phyloP scores from a whole-genome alignment of 2,888 invertebrate species.

The Rotaria socialis region DNA sequence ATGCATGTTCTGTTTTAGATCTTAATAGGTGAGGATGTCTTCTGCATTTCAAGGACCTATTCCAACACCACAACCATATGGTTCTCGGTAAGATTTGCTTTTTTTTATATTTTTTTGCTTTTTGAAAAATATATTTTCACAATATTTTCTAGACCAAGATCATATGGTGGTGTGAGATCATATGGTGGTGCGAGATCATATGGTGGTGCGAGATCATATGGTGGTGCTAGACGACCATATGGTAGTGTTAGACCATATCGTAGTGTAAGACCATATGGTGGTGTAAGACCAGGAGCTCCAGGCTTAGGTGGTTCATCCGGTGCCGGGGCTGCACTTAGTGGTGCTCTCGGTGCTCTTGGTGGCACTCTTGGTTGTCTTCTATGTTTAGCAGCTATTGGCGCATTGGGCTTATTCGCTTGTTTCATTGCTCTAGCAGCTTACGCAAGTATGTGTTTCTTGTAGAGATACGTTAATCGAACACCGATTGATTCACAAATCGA shows the following conservation, averaged over 20 bases:
- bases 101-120: too few species aligned
- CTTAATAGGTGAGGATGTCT: not conserved
- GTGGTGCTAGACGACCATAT: too few species aligned
- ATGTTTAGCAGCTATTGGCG: not conserved
- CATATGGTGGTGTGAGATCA: not conserved
- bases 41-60: not conserved
- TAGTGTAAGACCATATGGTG: not conserved
- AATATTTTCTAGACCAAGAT: not conserved
- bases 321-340: not conserved
- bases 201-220: too few species aligned
- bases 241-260: not conserved
- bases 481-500: not conserved
- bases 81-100: not conserved
- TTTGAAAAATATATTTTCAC: too few species aligned
- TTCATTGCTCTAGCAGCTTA: not conserved
- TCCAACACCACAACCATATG: not conserved
- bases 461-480: too few species aligned
- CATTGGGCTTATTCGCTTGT: not conserved
- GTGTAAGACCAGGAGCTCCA: too few species aligned
- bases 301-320: not conserved
- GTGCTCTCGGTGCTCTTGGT: not conserved
- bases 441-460: not conserved
- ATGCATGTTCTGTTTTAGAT: not conserved
- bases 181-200: too few species aligned
- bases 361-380: conserved; percentile 31